Conservation (phyloP, 2,888 invertebrate genomes). For the Hyposoter didymator region DNA sequence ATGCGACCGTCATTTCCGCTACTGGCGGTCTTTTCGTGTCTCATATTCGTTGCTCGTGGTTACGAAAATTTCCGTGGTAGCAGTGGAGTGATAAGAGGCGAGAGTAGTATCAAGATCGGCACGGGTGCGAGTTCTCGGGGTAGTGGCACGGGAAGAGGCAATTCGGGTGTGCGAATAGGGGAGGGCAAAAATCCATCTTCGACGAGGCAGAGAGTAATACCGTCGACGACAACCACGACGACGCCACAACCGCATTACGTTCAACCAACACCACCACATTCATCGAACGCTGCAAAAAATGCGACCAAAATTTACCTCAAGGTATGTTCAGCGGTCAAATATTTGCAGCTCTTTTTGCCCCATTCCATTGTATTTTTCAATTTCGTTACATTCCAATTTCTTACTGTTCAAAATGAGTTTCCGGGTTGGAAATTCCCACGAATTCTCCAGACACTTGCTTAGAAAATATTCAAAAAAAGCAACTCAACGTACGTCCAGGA, state of each 20-base stretch:
- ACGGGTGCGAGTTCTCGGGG: slow-evolving; percentile 76
- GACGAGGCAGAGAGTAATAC: slow-evolving; percentile 77
- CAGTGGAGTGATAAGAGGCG: slow-evolving; percentile 76
- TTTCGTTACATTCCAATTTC: neutral
- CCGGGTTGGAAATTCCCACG: neutral
- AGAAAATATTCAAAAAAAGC: neutral
- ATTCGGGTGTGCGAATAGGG: slow-evolving; percentile 78
- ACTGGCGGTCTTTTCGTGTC: slow-evolving; percentile 64
- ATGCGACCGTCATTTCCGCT: slow-evolving; percentile 63
- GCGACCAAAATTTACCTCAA: slow-evolving; percentile 67
- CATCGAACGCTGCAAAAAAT: slow-evolving; percentile 64
- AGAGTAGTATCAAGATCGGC: slow-evolving; percentile 82
- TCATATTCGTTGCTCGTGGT: slow-evolving; percentile 65
- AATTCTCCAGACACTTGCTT: neutral
- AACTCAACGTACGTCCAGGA: neutral
- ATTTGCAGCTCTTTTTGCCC: neutral
- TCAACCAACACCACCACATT: slow-evolving; percentile 69
- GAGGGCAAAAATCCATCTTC: slow-evolving; percentile 79
- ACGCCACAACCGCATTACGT: slow-evolving; percentile 68
- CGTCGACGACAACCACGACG: slow-evolving; percentile 75
- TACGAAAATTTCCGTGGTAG: slow-evolving; percentile 71
- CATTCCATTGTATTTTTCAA: neutral
- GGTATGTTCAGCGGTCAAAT: slow-evolving; percentile 51
- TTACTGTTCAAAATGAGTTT: neutral
- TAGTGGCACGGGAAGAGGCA: slow-evolving; percentile 76